Evolutionary conservation across 1,140 invertebrate species (phyloP), one percentile per base, ranked within the genome.

Genomic region (Drosophila leontia): DNA sequence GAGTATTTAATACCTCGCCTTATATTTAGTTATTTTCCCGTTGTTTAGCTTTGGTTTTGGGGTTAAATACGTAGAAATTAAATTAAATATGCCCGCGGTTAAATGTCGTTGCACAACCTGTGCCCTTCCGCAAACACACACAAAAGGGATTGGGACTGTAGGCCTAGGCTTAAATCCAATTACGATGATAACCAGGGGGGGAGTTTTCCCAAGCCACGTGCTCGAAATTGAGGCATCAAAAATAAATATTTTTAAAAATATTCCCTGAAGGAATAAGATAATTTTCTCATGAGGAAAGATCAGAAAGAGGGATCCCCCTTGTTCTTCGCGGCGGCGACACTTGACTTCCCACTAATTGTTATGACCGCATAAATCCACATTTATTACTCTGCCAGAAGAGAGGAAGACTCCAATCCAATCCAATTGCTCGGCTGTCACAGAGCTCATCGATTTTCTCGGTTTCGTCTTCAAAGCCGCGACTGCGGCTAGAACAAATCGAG

Each of bases 1-100:
- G 48, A 34, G 48, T 51, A 51, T 70, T n/a, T 0, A 11, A 2
- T 3, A 0, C 12, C 17, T 12, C 47, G 34, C 29, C 55, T 34
- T 15, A 9, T 7, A 23, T 13, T 8, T 9, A n/a, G 7, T 3
- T 15, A 41, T 44, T 11, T 5, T 11, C 26, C 26, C 19, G 5
- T 26, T 63, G 67, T 32, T 70, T 78, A 44, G 64, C 39, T 51
- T 71, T 69, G 85, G 74, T 79, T 81, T 90, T 68, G 82, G 80
- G 79, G 79, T 87, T 87, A 90, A 88, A 90, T 88, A 81, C 85
- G 76, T 90, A 76, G 55, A 90, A 90, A 88, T 82, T 80, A 90
- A 88, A 88, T 88, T 90, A 90, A 88, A 88, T 74, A 88, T 81
- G 84, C 84, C 84, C 81, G 85, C 74, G 84, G 85, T 72, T 61